These are phyloP conservation scores for Gouania willdenowi DNA, from an alignment of 2,797 vertebrate species.

Conservation along the genomic window DNA sequence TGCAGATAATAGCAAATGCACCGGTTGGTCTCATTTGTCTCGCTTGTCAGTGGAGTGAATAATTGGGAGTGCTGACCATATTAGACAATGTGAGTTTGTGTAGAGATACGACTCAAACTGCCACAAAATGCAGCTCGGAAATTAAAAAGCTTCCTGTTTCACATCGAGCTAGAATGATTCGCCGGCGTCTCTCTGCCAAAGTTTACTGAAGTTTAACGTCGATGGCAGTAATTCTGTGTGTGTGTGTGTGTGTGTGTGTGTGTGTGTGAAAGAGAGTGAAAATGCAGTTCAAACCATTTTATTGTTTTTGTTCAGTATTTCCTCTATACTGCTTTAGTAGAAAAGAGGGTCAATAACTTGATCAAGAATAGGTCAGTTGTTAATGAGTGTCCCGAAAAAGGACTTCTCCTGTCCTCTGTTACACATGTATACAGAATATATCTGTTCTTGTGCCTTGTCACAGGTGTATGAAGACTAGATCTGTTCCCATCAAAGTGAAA, in stretches of 20 bases:
- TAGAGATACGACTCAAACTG: slow-evolving; percentile 70
- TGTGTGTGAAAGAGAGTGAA: too few species aligned
- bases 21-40: slow-evolving; percentile 80
- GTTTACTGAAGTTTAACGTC: slow-evolving; percentile 55
- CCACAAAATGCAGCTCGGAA: slow-evolving; percentile 80
- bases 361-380: too few species aligned
- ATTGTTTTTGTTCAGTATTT: too few species aligned
- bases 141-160: slow-evolving; percentile 94
- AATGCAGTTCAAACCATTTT: slow-evolving; percentile 21
- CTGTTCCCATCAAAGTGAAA: too few species aligned
- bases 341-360: too few species aligned
- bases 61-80: slow-evolving; percentile 85
- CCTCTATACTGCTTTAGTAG: too few species aligned
- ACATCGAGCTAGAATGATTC: slow-evolving; percentile 67
- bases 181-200: slow-evolving; percentile 50
- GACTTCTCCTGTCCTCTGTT: too few species aligned
- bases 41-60: slow-evolving; percentile 84
- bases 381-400: too few species aligned
- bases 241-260: too few species aligned
- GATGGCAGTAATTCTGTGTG: slow-evolving; percentile 34
- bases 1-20: slow-evolving; percentile 82
- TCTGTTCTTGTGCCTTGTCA: too few species aligned
- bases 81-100: slow-evolving; percentile 76
- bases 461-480: too few species aligned
- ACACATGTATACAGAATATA: too few species aligned